These are phyloP conservation scores for Arbacia lixula DNA, from an alignment of 53 echinoderm and acorn worm species.

Conservation along the genomic window DNA sequence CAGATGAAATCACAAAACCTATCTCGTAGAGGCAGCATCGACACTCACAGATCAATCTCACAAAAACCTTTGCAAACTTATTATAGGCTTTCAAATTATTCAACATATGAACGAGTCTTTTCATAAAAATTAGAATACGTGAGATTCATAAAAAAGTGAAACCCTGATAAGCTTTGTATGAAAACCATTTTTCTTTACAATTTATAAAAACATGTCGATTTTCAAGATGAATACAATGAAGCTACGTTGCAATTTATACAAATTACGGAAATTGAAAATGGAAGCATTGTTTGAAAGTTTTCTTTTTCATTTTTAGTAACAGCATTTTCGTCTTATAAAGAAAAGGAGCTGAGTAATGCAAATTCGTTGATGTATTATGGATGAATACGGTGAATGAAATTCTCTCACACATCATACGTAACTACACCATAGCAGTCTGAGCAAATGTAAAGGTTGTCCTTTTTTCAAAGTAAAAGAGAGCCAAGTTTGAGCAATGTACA, in stretches of 20 bases:
- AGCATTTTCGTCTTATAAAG: too few relatives aligned
- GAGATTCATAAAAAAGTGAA: background rate
- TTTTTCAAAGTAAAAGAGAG: too few relatives aligned
- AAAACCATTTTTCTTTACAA: conserved; percentile 19
- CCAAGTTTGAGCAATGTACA: too few relatives aligned
- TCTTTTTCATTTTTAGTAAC: too few relatives aligned
- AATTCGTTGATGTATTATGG: too few relatives aligned
- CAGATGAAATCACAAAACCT: conserved; percentile 7
- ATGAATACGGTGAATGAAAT: too few relatives aligned
- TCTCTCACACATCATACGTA: too few relatives aligned
- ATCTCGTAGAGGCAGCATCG: conserved; percentile 36
- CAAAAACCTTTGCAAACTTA: background rate
- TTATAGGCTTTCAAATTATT: background rate
- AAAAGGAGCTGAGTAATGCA: too few relatives aligned
- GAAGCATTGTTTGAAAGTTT: conserved; percentile 51
- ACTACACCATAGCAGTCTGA: too few relatives aligned
- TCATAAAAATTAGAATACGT: conserved; percentile 18
- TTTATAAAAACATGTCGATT: background rate
- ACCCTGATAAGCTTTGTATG: conserved; percentile 33
- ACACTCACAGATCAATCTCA: background rate
- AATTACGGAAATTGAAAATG: conserved; percentile 38
- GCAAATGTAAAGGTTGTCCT: too few relatives aligned
- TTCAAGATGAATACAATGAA: conserved; percentile 47
- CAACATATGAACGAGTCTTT: background rate
- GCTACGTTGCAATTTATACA: conserved; percentile 13